Evolutionary conservation across 2,797 vertebrate genomes (phyloP), one percentile per base, ranked within the genome.

Genomic region (Sebastes variabilis): DNA sequence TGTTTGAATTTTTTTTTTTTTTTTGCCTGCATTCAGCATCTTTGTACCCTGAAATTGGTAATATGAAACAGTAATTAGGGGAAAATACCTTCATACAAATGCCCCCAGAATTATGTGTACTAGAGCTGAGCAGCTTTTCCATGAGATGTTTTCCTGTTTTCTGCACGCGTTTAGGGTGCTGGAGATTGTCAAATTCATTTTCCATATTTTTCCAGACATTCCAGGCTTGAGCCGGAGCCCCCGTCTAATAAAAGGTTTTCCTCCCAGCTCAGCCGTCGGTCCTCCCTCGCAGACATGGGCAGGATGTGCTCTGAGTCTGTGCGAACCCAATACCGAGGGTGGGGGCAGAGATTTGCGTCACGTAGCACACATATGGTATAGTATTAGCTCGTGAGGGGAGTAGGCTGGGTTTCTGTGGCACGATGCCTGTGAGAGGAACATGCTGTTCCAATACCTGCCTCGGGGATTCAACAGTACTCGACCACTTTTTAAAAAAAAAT

Each of bases 161-260:
- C 66, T 66, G 52, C 20, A 11, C 71, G 58, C 66, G 9, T 85
- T 73, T 32, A 10, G 12, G 25, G 61, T 13, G 54, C 69, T 80
- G 83, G 14, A 46, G 64, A 81, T 72, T 72, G 72, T 83, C 79
- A 75, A 72, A 92, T 90, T 79, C 3, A 88, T 89, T 89, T 94
- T 90, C 89, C 92, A 90, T 91, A 92, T 90, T 92, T 83, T 79
- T 86, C 84, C 92, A 88, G 88, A 88, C 92, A 90, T 94, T 93
- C 91, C 88, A 66, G 74, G 29, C 66, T 77, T 1, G 38, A 70
- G 81, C 72, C 74, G 86, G 78, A 90, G 84, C 79, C 83, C 81
- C 75, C 14, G 1, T 86, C 79, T 87, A 86, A 90, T 91, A 90
- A 93, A 94, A 89, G 70, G 42, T 74, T 92, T 92, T 91, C 79